Evolutionary conservation across 2,888 invertebrate genomes (phyloP).

Genomic region (Erebia aethiops): DNA sequence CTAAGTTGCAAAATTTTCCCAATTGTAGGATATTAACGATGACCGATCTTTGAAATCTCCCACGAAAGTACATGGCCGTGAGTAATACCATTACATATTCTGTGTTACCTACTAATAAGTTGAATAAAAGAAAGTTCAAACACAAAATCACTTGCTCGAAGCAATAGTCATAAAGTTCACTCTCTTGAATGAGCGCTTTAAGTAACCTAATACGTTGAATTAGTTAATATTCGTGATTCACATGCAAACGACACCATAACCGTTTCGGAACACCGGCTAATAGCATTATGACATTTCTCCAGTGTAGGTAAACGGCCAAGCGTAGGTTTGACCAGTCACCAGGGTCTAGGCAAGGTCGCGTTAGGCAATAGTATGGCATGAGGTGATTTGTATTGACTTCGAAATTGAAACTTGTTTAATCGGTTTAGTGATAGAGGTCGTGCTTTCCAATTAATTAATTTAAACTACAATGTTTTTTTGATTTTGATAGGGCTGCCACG

Average conservation of each 20-base stretch:
- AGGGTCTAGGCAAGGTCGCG: not conserved
- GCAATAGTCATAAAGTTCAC: not conserved
- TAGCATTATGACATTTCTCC: not conserved
- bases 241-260: constrained; percentile 12
- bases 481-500: constrained; percentile 8
- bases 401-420: not conserved
- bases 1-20: no score
- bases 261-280: not conserved
- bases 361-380: constrained; percentile 4
- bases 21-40: no score
- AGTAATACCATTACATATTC: not conserved
- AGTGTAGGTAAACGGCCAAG: not conserved
- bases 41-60: no score
- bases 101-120: not conserved
- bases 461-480: constrained; percentile 3
- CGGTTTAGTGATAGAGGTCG: constrained; percentile 13
- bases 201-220: not conserved
- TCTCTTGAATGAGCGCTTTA: not conserved
- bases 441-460: constrained; percentile 10
- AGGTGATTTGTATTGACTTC: constrained; percentile 4
- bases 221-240: constrained; percentile 16
- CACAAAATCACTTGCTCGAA: constrained; percentile 4
- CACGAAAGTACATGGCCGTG: not conserved
- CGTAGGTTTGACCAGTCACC: not conserved
- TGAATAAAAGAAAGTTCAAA: not conserved